Evolutionary conservation across 2,888 invertebrate species (phyloP), one percentile per base, ranked within the genome.

Genomic region (Drosophila longiperda): DNA sequence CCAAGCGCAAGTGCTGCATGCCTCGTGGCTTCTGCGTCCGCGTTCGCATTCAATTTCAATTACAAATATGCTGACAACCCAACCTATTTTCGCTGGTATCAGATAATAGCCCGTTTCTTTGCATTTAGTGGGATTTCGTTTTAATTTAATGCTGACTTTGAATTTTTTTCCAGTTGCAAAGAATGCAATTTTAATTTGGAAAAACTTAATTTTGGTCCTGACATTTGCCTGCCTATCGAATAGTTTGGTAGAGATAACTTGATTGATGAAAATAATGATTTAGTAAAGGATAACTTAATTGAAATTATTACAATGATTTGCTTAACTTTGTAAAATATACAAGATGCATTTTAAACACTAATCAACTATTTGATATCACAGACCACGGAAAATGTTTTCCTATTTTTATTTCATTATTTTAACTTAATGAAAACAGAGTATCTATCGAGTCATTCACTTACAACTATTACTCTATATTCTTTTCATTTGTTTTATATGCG

Each of bases 21-120:
- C 42, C 65, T 58, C 69, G 59, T 65, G 67, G 78, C 58, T 71
- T 33, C 42, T 68, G 58, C 52, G 66, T 33, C 38, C 66, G 58
- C 52, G 66, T 36, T n/a, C 66, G 52, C 68, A 65, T 80, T 75
- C 78, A 71, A 78, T 82, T 80, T 69, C 80, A 73, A 80, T 85
- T 80, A 23, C 65, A 66, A 87, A 80, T 87, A 59, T 80, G 83
- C 83, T 87, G 83, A 84, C 78, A 85, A 60, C 55, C 45, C 63
- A 69, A 72, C 68, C 68, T 71, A 15, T 55, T 58, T 65, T 45
- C 52, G 32, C 54, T 70, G 62, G 45, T 60, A 52, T 69, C 59
- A 48, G 50, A 62, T 58, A 70, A 70, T 63, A 73, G 67, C 48
- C 54, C 54, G 58, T 72, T 71, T 40, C 48, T 61, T 60, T 68